These are phyloP conservation scores for Menura novaehollandiae DNA, from an alignment of 2,113 vertebrate species.

Conservation along the genomic window DNA sequence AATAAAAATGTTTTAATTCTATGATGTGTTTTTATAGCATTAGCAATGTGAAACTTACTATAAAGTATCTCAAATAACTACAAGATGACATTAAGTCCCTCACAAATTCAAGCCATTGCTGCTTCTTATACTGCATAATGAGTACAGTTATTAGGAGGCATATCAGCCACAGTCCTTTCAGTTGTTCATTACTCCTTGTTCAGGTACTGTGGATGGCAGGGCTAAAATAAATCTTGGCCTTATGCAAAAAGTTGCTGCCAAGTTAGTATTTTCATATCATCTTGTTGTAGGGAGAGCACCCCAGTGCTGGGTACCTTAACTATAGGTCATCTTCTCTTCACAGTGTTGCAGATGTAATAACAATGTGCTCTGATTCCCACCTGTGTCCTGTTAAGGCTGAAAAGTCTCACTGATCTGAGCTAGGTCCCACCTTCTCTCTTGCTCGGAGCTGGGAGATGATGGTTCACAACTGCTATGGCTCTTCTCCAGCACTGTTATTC, in stretches of 20 bases:
- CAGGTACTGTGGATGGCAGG: accelerated
- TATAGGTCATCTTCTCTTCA: not conserved
- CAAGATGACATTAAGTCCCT: not conserved
- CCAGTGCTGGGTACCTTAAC: not conserved
- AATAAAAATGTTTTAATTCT: not conserved
- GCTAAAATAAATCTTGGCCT: not conserved
- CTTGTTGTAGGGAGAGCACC: not conserved
- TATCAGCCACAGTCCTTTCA: not conserved
- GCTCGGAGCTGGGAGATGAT: not conserved
- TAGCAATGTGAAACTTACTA: not conserved
- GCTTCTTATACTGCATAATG: not conserved
- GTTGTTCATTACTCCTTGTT: not conserved
- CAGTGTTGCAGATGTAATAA: not conserved
- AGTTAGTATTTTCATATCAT: not conserved
- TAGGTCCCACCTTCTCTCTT: not conserved
- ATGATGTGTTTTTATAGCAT: not conserved
- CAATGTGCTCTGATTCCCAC: not conserved
- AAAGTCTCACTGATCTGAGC: not conserved
- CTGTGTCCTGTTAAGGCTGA: accelerated
- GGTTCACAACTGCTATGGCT: not conserved
- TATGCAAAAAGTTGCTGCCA: not conserved
- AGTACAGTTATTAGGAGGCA: not conserved
- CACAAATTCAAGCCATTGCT: not conserved
- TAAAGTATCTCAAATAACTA: not conserved
- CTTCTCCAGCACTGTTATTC: not conserved